Base-by-base conservation (phyloP, 2,113 vertebrate species). In the Gallinago media region DNA sequence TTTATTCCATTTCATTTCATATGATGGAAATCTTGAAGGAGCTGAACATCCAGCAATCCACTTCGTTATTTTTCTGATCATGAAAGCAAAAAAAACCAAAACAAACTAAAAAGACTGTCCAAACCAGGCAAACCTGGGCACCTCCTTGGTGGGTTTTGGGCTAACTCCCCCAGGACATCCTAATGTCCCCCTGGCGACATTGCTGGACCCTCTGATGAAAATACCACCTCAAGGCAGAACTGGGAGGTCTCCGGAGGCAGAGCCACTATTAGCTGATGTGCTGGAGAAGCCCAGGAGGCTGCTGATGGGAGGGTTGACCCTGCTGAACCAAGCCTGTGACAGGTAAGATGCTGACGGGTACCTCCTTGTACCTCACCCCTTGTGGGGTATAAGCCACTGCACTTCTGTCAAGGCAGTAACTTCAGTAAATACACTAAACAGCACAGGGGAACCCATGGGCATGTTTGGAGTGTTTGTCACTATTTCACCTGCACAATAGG, bases 1-100 rank as follows among this genome's bases (percentile, higher is more conserved):
- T 86, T 94, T 52, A 61, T 56, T 83, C 85, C 17, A 31, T 40
- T 95, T 89, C 18, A 52, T 91, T 82, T 81, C 44, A 66, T n/a
- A 38, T 2, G 23, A 63, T 66, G 66, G 76, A 78, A 75, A 81
- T 26, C 76, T 58, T 50, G 61, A 47, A 83, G 59, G 8, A 82
- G 31, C 27, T 50, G 54, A 88, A 80, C 42, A 71, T 9, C 32
- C 40, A 76, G 54, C 40, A 34, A 40, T n/a, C 49, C 4, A 6
- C 65, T 44, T 36, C 5, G 14, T 79, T 55, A 55, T 42, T 93
- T 3, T 27, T 63, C 46, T 14, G 44, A 81, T 40, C 23, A 25
- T 0, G 0, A 73, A 95, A 85, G 46, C 25, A 55, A 85, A 77
- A 84, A 40, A 21, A 40, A 21, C 7, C 26, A 63, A 74, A 85